phyloP scores from a whole-genome alignment of 2,113 vertebrate species.

The Cyprinodon tularosa region DNA sequence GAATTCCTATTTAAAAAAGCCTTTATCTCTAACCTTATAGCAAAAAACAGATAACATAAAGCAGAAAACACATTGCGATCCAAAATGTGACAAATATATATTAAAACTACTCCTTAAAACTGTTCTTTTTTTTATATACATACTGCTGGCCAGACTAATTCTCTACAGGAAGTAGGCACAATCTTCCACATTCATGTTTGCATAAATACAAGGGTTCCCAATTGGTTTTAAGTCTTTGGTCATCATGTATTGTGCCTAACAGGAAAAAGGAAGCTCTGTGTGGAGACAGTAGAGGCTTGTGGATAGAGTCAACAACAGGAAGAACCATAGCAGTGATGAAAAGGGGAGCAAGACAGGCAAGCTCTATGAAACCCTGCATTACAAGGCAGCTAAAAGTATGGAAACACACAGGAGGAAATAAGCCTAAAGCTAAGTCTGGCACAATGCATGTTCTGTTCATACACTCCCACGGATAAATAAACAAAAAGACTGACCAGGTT shows the following conservation, averaged over 20 bases:
- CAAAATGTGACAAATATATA: background rate
- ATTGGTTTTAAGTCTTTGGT: constrained; percentile 10
- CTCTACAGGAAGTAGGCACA: background rate
- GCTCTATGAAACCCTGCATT: constrained; percentile 23
- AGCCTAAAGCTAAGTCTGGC: background rate
- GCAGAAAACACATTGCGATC: background rate
- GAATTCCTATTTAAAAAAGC: background rate
- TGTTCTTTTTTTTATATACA: background rate
- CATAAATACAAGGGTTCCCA: background rate
- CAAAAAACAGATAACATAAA: background rate
- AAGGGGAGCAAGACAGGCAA: constrained; percentile 11
- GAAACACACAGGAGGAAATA: constrained; percentile 4
- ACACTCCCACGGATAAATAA: background rate
- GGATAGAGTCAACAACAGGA: constrained; percentile 53
- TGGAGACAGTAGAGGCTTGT: constrained; percentile 33
- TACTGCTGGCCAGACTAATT: background rate
- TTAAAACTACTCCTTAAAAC: background rate
- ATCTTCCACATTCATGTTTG: background rate
- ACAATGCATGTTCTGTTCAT: background rate
- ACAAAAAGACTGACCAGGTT: background rate
- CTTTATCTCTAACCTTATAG: background rate
- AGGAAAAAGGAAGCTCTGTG: constrained; percentile 51
- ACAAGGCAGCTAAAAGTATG: background rate
- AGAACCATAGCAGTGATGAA: constrained; percentile 12
- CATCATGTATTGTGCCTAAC: constrained; percentile 28